Base-by-base conservation (phyloP, 2,797 vertebrate species). In the Micrastur ruficollis region DNA sequence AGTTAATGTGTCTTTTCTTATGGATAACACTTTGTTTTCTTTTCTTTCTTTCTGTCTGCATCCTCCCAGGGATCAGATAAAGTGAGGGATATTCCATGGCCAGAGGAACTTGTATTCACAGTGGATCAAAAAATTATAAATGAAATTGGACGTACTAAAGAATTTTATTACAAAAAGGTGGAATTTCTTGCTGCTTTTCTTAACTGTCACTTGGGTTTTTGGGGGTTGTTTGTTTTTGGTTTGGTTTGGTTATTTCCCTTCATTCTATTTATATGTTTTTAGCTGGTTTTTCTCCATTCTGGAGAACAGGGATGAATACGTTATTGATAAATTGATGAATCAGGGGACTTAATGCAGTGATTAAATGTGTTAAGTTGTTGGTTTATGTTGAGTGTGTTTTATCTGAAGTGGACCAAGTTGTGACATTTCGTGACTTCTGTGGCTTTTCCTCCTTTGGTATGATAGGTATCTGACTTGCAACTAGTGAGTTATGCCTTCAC, bases 71-170 rank as follows among this genome's bases (percentile, higher is more conserved):
- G 99, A 74, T 98, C 99, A 72, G 98, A 98, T 46, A 91, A 92
- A 55, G 98, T 99, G 62, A 98, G 98, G 72, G 71, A 98, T 31
- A 94, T 99, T 36, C 98, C 98, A 4, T 78, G 89, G 88, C 99
- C 99, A 8, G 98, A 99, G 65, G 99, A 99, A 95, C 98, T 99
- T 80, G 94, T 98, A 86, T 99, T 99, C 89, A 99, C 98, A 11
- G 88, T 99, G 95, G 99, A 99, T 91, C 95, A 98, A 87, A 98
- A 98, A 96, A 83, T 98, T 47, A 84, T 91, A 40, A 96, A 92
- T 59, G 98, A 98, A 92, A 99, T 99, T 55, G 96, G 21, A 44
- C 75, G 58, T 14, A 98, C 99, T 95, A 99, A 99, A 97, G 97
- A 98, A 58, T 97, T 98, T 4, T 99, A 99, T 97, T 86, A 97